A percentile compares a stretch with the other conserved stretches of the same genome.
Conservation (phyloP, 2,888 invertebrate species). For the Tineola bisselliella region DNA sequence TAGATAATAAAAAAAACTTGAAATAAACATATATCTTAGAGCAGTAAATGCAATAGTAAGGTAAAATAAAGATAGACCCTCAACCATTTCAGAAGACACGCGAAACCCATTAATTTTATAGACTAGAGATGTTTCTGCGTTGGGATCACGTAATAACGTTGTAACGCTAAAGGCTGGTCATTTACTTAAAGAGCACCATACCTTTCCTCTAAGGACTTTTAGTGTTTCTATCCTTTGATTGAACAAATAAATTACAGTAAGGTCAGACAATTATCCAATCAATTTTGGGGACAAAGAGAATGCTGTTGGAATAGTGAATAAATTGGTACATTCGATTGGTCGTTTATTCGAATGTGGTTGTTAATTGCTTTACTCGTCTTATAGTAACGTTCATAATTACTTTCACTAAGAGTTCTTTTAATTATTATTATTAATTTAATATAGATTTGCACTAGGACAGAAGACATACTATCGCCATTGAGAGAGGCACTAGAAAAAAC, state of each 20-base stretch:
- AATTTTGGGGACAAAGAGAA: slow-evolving; percentile 3
- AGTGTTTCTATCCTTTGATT: not conserved
- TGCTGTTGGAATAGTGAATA: not conserved
- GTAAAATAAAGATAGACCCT: slow-evolving; percentile 22
- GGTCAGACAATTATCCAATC: slow-evolving; percentile 1
- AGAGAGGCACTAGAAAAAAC: no score
- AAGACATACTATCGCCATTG: no score
- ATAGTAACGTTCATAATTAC: not conserved
- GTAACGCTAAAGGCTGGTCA: slow-evolving; percentile 29
- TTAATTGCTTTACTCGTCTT: not conserved
- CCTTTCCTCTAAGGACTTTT: not conserved
- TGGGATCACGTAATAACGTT: slow-evolving; percentile 24
- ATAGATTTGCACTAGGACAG: no score
- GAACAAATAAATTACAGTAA: not conserved
- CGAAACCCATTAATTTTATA: slow-evolving; percentile 46
- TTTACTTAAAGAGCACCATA: slow-evolving; percentile 20
- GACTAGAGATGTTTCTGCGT: slow-evolving; percentile 19
- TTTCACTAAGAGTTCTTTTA: no score
- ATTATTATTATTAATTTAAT: no score
- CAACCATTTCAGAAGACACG: slow-evolving; percentile 36
- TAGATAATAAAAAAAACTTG: no score
- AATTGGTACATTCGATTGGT: not conserved
- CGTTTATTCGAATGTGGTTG: not conserved
- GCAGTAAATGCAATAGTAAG: slow-evolving; percentile 13
- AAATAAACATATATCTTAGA: not conserved